Base-by-base conservation (phyloP, 2,888 invertebrate species). In the Lasioglossum figueresi region DNA sequence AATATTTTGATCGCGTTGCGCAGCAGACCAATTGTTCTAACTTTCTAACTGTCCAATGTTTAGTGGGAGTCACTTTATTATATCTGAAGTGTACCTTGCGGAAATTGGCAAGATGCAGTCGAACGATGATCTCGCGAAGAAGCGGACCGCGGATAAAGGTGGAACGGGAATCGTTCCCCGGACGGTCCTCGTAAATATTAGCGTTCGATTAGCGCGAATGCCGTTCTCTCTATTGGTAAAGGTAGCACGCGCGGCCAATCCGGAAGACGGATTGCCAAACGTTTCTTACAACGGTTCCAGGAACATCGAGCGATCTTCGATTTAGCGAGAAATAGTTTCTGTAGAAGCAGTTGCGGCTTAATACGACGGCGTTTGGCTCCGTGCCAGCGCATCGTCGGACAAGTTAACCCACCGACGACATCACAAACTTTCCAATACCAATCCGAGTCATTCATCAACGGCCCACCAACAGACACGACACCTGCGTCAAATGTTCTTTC, bases 321-420 rank as follows among this genome's bases (percentile, higher is more conserved):
- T 73, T 73, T 73, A 59, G 72, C 56, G 19, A n/a, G 76, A 45
- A 66, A 68, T 45, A 48, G 76, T 76, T 79, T 56, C 66, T 43
- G 23, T 19, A 37, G 59, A 5, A 56, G 66, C 76, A 68, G 40
- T 83, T 70, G 80, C 56, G 82, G 80, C 14, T 76, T 74, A 73
- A 23, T 45, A n/a, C 66, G 48, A n/a, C 12, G 76, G 66, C 63
- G 73, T 81, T 73, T 86, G 89, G 80, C 84, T 14, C 10, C n/a
- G 27, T 16, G 86, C 88, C 88, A 86, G 43, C 52, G 70, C 88
- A 85, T 31, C 52, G 75, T 81, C 75, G 73, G 52, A 80, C 83
- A 75, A 82, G 83, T 88, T 88, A 90, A 89, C 91, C 91, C 84
- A 81, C 80, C 78, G 76, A 81, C 78, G 76, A 81, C 56, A 56